phyloP scores from a whole-genome alignment of 2,888 invertebrate species.

The Himalopsyche japonica region DNA sequence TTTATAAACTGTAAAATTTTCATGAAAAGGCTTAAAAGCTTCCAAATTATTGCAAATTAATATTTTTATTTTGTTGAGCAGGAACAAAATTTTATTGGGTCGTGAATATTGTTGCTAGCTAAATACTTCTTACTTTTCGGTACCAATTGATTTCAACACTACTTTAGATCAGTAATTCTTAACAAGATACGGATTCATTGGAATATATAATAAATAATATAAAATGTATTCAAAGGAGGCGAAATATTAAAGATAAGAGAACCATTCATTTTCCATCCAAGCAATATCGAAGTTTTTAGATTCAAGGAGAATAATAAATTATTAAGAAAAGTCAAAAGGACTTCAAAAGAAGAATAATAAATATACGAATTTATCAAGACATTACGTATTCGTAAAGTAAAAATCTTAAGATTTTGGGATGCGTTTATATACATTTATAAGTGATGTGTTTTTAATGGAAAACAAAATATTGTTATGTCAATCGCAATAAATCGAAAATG shows the following conservation, averaged over 20 bases:
- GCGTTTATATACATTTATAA: background rate
- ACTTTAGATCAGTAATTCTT: too few relatives aligned
- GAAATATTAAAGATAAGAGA: background rate
- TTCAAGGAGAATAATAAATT: conserved; percentile 1
- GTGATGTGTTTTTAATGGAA: too few relatives aligned
- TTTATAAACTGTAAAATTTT: too few relatives aligned
- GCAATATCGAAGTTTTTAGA: background rate
- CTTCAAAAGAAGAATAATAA: background rate
- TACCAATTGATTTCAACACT: too few relatives aligned
- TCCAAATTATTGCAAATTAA: too few relatives aligned
- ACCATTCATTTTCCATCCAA: background rate
- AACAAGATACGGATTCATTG: background rate
- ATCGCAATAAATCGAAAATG: too few relatives aligned
- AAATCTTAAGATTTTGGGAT: background rate
- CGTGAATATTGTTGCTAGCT: too few relatives aligned
- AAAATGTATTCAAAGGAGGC: background rate
- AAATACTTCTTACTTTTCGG: too few relatives aligned
- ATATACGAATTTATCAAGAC: background rate
- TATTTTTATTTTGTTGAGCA: too few relatives aligned
- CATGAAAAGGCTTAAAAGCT: too few relatives aligned
- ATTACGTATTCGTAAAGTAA: background rate
- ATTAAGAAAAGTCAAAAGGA: background rate
- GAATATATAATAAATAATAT: background rate
- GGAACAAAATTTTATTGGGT: too few relatives aligned
- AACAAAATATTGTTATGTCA: too few relatives aligned